Evolutionary conservation across 2,888 invertebrate species (phyloP).

Genomic region (Stenchaetothrips biformis): DNA sequence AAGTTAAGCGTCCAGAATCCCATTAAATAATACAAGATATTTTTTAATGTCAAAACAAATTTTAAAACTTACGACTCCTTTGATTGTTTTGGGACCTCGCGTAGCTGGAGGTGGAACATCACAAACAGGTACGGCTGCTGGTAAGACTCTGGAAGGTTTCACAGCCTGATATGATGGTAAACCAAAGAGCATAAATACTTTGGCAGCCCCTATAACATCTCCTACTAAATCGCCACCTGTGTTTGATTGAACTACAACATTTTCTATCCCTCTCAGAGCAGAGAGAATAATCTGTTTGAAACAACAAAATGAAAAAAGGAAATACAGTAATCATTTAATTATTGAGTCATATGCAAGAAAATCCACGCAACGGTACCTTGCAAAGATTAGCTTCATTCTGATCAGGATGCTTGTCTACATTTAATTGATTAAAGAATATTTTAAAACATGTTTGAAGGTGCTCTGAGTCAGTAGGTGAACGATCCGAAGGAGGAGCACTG

Average conservation of each 20-base stretch:
- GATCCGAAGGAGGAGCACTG: not conserved
- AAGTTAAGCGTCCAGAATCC: no score
- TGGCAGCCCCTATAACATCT: constrained; percentile 34
- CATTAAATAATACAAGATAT: no score
- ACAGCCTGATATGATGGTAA: constrained; percentile 33
- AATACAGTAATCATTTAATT: no score
- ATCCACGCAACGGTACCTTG: not conserved
- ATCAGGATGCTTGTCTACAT: constrained; percentile 27
- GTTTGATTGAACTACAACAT: not conserved
- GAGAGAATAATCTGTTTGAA: not conserved
- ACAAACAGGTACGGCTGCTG: not conserved
- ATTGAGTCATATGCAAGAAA: no score
- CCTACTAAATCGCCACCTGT: constrained; percentile 28
- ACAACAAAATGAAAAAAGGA: no score
- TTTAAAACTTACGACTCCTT: not conserved
- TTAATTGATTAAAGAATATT: constrained; percentile 29
- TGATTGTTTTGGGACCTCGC: constrained; percentile 10
- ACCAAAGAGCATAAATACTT: constrained; percentile 37
- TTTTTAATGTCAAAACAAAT: not conserved
- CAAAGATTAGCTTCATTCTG: constrained; percentile 29
- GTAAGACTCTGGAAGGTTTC: not conserved
- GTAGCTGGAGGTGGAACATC: not conserved
- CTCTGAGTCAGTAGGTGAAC: not conserved
- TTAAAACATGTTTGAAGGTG: constrained; percentile 25
- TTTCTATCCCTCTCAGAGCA: constrained; percentile 5